Conservation (phyloP, 2,797 vertebrate species). For the Muscicapa comitata region DNA sequence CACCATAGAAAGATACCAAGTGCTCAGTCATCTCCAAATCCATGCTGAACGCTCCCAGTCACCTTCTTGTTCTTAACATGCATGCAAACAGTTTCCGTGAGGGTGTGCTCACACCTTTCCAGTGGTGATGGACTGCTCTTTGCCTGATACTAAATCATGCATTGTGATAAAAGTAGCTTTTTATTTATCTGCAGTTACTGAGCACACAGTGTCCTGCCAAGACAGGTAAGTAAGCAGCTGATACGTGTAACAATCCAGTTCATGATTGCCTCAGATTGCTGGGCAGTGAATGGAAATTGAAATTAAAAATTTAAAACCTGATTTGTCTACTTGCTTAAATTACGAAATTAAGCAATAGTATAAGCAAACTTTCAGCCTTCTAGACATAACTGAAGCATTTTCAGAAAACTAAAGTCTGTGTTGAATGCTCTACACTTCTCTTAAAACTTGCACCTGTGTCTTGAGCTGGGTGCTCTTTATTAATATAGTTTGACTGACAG, state of each 20-base stretch:
- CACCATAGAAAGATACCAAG: background rate
- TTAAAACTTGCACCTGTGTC: background rate
- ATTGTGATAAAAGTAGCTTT: background rate
- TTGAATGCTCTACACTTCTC: background rate
- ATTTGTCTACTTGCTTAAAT: background rate
- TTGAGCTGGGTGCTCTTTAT: background rate
- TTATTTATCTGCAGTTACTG: background rate
- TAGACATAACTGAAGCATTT: background rate
- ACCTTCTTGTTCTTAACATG: background rate
- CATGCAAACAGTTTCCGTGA: background rate
- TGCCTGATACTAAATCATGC: background rate
- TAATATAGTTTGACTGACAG: background rate
- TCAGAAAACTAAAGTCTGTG: background rate
- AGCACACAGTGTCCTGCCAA: background rate
- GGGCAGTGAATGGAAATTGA: background rate
- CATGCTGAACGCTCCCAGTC: background rate
- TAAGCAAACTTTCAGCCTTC: background rate
- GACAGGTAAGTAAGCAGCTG: background rate
- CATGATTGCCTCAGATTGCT: background rate
- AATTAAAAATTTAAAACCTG: background rate
- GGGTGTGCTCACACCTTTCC: background rate
- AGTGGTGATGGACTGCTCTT: background rate
- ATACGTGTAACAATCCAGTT: fast-evolving
- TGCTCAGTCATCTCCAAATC: background rate
- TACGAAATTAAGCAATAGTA: background rate